A percentile compares a stretch with the other conserved stretches of the same genome.
phyloP scores from a whole-genome alignment of 1,140 invertebrate genomes.

The Mizuhopecten yessoensis region DNA sequence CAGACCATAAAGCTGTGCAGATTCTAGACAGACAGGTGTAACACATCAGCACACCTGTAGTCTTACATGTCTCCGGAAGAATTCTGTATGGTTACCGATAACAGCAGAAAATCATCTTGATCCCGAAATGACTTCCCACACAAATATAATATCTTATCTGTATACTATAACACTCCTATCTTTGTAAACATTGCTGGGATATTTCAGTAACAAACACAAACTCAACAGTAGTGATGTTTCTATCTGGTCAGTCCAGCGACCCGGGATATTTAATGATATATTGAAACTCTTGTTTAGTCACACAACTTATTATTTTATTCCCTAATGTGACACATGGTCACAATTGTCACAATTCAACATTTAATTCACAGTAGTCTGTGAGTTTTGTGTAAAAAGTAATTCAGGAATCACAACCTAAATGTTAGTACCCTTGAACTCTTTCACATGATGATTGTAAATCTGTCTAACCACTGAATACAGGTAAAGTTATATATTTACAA shows the following conservation, averaged over 20 bases:
- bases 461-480: too few species aligned
- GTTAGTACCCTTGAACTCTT: too few species aligned
- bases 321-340: too few species aligned
- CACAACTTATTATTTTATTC: too few species aligned
- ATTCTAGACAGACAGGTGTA: background rate
- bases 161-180: background rate
- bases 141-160: conserved; percentile 21
- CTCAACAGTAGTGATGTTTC: background rate
- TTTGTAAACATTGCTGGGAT: background rate
- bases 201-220: background rate
- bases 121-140: background rate
- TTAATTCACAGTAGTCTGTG: too few species aligned
- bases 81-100: background rate
- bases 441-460: too few species aligned
- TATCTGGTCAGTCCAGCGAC: background rate
- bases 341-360: too few species aligned
- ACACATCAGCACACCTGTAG: background rate
- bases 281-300: background rate
- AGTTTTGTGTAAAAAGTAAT: too few species aligned
- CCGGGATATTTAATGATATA: background rate
- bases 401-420: background rate
- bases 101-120: background rate
- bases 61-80: background rate
- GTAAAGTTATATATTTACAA: too few species aligned
- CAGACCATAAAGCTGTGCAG: background rate